These are phyloP conservation scores for Leptonema lineaticorne DNA, from an alignment of 1,140 invertebrate genomes.

Conservation along the genomic window DNA sequence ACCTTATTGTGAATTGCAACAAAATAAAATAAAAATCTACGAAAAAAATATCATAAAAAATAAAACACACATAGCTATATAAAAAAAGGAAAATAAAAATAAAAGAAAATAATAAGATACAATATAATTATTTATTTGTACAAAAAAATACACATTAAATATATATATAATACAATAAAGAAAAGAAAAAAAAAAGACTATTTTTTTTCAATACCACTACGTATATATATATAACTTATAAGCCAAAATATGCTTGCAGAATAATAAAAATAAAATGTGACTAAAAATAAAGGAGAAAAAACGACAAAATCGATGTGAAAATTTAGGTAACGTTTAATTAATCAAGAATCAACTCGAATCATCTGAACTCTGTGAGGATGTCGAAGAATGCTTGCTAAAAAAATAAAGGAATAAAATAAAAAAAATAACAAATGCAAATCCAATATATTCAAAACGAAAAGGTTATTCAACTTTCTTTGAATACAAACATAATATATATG, in stretches of 20 bases:
- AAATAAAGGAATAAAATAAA: constrained; percentile 46
- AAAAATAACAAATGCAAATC: no score
- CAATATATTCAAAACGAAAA: no score
- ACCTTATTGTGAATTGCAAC: background rate
- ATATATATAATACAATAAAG: background rate
- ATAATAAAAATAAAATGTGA: background rate
- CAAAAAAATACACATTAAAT: background rate
- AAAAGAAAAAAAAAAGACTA: background rate
- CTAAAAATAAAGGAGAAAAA: constrained; percentile 9
- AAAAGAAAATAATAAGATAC: background rate
- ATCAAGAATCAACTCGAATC: constrained; percentile 36
- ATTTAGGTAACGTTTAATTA: no score
- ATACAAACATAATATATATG: no score
- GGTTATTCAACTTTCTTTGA: no score
- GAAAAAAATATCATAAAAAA: background rate
- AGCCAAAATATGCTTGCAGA: background rate
- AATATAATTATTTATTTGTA: background rate
- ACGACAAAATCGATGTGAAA: background rate
- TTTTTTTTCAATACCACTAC: constrained; percentile 2
- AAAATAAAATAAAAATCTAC: constrained; percentile 19
- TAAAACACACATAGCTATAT: no score
- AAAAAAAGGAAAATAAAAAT: constrained; percentile 25
- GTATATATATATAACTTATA: background rate
- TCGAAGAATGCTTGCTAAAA: constrained; percentile 57
- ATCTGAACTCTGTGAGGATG: constrained; percentile 52